These are phyloP conservation scores for Anarsia innoxiella DNA, from an alignment of 2,888 invertebrate genomes.

Conservation along the genomic window DNA sequence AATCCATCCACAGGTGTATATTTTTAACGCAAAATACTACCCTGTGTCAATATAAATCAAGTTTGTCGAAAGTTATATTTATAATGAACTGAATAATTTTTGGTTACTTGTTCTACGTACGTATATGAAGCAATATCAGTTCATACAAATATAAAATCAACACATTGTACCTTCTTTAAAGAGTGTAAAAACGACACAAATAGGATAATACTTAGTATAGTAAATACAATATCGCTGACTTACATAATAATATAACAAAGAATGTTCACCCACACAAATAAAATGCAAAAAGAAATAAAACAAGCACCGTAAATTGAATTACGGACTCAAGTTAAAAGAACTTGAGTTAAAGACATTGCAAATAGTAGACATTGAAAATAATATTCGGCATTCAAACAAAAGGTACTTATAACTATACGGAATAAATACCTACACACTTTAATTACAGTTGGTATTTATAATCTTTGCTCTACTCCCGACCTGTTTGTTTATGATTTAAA, in stretches of 20 bases:
- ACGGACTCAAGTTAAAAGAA: slow-evolving; percentile 34
- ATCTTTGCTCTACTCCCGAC: slow-evolving; percentile 8
- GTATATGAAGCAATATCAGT: no score
- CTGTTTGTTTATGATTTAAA: not conserved
- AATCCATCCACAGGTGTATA: slow-evolving; percentile 50
- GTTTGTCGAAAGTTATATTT: no score
- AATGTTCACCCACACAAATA: not conserved
- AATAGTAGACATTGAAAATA: slow-evolving; percentile 1
- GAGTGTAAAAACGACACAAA: slow-evolving; percentile 16
- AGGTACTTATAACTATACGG: slow-evolving; percentile 1
- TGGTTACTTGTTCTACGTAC: no score
- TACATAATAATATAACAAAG: not conserved
- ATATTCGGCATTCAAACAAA: not conserved
- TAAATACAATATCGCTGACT: slow-evolving; percentile 7
- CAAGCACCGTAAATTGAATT: slow-evolving; percentile 32
- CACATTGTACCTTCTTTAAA: slow-evolving; percentile 18
- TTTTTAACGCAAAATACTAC: slow-evolving; percentile 53
- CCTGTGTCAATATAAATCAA: slow-evolving; percentile 41
- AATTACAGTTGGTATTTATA: no score
- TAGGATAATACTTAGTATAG: slow-evolving; percentile 16
- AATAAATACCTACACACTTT: slow-evolving; percentile 8
- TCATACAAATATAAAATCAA: slow-evolving; percentile 20
- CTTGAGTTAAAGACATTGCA: slow-evolving; percentile 23
- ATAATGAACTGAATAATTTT: no score
- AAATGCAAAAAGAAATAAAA: slow-evolving; percentile 19